A percentile compares a stretch with the other conserved stretches of the same genome.
phyloP scores from a whole-genome alignment of 1,140 invertebrate species.

The Pristionchus pacificus region DNA sequence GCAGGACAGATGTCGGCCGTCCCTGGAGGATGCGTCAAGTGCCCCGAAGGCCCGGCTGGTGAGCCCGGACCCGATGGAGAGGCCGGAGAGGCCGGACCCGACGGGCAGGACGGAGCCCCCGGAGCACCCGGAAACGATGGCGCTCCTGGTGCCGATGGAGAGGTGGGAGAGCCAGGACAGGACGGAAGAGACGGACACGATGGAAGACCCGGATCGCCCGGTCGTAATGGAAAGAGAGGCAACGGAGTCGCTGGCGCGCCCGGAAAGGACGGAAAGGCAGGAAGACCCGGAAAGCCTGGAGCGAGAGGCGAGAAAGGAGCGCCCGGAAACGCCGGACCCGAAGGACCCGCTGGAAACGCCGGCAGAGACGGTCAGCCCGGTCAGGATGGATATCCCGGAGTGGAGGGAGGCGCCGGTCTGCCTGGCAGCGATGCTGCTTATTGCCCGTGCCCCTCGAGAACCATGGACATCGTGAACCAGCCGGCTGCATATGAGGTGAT shows the following conservation, averaged over 20 bases:
- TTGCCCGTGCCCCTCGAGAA: conserved; percentile 23
- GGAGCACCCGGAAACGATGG: not conserved
- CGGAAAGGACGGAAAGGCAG: not conserved
- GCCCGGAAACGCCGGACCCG: not conserved
- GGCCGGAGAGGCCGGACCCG: conserved; percentile 25
- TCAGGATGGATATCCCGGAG: conserved; percentile 9
- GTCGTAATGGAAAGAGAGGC: conserved; percentile 4
- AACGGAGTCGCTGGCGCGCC: not conserved
- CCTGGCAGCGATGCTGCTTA: conserved; percentile 25
- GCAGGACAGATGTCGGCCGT: conserved; percentile 10
- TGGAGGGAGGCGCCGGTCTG: conserved; percentile 4
- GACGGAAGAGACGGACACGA: conserved; percentile 10
- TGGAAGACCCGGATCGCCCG: conserved; percentile 23
- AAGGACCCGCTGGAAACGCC: not conserved
- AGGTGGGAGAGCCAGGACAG: not conserved
- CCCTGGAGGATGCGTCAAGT: conserved; percentile 15
- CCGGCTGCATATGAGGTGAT: too few relatives aligned
- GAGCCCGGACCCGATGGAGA: conserved; percentile 26
- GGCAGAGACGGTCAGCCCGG: conserved; percentile 4
- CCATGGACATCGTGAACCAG: too few relatives aligned
- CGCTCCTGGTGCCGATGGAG: not conserved
- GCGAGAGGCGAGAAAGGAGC: not conserved
- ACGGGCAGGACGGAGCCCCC: not conserved
- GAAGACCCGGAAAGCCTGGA: conserved; percentile 1
- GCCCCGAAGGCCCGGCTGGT: conserved; percentile 29